Conservation (phyloP, 2,113 vertebrate species). For the Baryphthengus martii region DNA sequence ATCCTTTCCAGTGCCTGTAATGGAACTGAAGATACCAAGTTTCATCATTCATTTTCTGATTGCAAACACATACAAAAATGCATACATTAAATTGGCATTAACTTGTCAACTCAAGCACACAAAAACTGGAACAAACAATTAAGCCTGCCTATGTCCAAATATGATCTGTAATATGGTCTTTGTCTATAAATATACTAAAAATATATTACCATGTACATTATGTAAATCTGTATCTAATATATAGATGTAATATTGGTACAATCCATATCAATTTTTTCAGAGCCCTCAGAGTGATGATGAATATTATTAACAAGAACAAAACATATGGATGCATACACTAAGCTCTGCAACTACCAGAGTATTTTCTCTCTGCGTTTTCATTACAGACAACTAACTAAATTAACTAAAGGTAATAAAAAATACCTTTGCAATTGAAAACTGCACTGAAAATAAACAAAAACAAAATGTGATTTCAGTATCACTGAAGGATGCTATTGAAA, state of each 20-base stretch:
- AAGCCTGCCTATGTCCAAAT: not conserved
- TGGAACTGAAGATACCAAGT: not conserved
- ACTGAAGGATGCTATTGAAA: not conserved
- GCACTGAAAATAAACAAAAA: not conserved
- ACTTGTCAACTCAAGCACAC: not conserved
- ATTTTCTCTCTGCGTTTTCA: not conserved
- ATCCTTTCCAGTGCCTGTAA: not conserved
- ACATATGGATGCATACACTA: not conserved
- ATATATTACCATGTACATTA: not conserved
- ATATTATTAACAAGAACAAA: not conserved
- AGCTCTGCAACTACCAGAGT: not conserved
- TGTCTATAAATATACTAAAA: not conserved
- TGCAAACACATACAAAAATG: not conserved
- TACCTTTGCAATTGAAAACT: not conserved
- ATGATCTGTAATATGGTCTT: not conserved
- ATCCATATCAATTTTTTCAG: not conserved
- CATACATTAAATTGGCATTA: not conserved
- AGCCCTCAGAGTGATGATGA: not conserved
- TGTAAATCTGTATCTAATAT: not conserved
- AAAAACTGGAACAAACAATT: not conserved
- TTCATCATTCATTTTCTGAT: not conserved
- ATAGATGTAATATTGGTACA: not conserved
- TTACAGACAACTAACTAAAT: not conserved
- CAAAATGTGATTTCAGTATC: not conserved
- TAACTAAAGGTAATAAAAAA: not conserved